Base-by-base conservation (phyloP, 2,888 invertebrate species). In the Diarsia dahlii region DNA sequence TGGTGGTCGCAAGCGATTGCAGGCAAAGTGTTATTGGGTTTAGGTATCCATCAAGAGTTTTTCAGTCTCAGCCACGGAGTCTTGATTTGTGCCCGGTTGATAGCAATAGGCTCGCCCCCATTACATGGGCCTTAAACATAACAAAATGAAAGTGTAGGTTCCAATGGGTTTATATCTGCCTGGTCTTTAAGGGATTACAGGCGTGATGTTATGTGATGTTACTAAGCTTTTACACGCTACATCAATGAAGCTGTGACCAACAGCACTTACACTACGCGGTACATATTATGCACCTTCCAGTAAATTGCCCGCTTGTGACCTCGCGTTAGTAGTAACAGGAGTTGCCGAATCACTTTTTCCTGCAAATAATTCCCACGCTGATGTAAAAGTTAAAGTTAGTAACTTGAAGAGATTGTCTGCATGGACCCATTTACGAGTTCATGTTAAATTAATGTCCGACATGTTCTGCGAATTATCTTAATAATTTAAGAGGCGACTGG, bases 341-440 rank as follows among this genome's bases (percentile, higher is more conserved):
- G 74, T 86, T 77, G 63, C 66, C 65, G 60, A 81, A 81, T 78
- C 56, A 81, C 71, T 81, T 71, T 78, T 76, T 74, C 75, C 52
- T 73, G 10, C 69, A 73, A 62, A 71, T 72, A 73, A 75, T 66
- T 84, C 76, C 71, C 81, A 78, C 63, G 71, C 48, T 58, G 71
- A 66, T 65, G 39, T 71, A 56, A 62, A 81, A 75, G 74, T 67
- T 65, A 73, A 79, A 71, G 69, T 70, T 71, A 18, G 18, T 48
- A 60, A 71, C 62, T 74, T 12, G 46, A 79, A 76, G 64, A 74
- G 72, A 71, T 81, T 81, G 67, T 72, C 50, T 13, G 72, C 67
- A 68, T 68, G 63, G 48, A 74, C 48, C 45, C 34, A 54, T 58
- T 80, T 50, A 48, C 48, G 60, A 23, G 64, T 74, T 64, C 15